Conservation (phyloP, 2,888 invertebrate genomes). For the Pollenia angustigena region DNA sequence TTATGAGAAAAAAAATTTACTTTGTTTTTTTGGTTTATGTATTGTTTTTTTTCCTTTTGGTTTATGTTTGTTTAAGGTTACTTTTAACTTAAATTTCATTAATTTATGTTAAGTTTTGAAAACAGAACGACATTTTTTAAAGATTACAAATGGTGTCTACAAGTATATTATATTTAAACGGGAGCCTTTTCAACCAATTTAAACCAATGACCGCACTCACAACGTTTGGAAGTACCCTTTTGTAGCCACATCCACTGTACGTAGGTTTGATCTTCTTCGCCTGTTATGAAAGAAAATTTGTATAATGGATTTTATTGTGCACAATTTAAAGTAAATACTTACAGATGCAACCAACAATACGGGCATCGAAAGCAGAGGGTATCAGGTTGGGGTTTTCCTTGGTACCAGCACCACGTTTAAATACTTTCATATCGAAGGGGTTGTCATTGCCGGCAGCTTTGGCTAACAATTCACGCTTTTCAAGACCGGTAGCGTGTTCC, state of each 20-base stretch:
- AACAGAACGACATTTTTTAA: slow-evolving; percentile 68
- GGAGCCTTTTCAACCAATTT: slow-evolving; percentile 92
- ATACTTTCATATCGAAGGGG: slow-evolving; percentile 92
- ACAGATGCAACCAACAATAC: slow-evolving; percentile 98
- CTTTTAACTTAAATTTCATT: slow-evolving; percentile 80
- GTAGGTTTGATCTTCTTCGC: slow-evolving; percentile 94
- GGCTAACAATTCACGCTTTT: slow-evolving; percentile 95
- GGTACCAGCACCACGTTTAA: slow-evolving; percentile 92
- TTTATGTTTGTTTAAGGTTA: slow-evolving; percentile 79
- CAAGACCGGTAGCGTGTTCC: slow-evolving; percentile 96
- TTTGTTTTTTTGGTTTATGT: slow-evolving; percentile 61
- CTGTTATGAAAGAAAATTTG: slow-evolving; percentile 79
- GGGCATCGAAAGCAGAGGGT: slow-evolving; percentile 94
- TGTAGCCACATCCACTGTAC: slow-evolving; percentile 98
- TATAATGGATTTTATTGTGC: not conserved
- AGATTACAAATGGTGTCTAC: slow-evolving; percentile 74
- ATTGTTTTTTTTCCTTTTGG: slow-evolving; percentile 76
- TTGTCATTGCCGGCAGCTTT: slow-evolving; percentile 94
- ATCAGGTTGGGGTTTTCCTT: slow-evolving; percentile 94
- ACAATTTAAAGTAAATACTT: slow-evolving; percentile 79
- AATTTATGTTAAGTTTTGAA: slow-evolving; percentile 61
- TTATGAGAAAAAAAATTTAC: slow-evolving; percentile 62
- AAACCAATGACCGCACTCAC: slow-evolving; percentile 99
- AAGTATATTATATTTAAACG: slow-evolving; percentile 85
- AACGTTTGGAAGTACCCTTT: slow-evolving; percentile 94